phyloP scores from a whole-genome alignment of 2,113 vertebrate genomes.

The Nibea coibor region DNA sequence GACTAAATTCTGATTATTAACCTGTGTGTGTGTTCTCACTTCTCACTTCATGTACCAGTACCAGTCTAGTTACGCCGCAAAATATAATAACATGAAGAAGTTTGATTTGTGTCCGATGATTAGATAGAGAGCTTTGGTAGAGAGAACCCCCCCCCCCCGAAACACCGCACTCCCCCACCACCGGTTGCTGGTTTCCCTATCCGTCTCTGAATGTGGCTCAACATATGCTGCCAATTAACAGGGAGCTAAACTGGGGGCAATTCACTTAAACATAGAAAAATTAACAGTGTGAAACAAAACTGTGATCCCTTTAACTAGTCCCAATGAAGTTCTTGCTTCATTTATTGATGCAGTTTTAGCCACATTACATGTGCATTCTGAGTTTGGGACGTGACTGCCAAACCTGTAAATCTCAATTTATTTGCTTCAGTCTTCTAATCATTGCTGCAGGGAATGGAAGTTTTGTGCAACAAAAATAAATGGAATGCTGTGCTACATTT shows the following conservation, averaged over 20 bases:
- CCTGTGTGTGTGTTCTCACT: no score
- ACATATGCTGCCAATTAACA: constrained; percentile 53
- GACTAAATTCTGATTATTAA: no score
- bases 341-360: constrained; percentile 61
- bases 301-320: constrained; percentile 49
- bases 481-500: constrained; percentile 9
- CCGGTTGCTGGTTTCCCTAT: no score
- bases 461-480: constrained; percentile 46
- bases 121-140: no score
- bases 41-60: no score
- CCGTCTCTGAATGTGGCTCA: not conserved
- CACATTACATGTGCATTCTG: constrained; percentile 38
- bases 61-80: no score
- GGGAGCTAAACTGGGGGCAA: constrained; percentile 39
- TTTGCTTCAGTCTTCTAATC: constrained; percentile 47
- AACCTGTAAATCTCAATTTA: constrained; percentile 64
- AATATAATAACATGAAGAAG: no score
- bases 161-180: no score
- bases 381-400: constrained; percentile 56
- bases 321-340: constrained; percentile 54
- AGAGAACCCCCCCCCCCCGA: no score
- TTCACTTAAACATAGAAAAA: constrained; percentile 58
- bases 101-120: no score
- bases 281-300: constrained; percentile 58
- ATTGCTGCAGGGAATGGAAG: constrained; percentile 45